These are phyloP conservation scores for Ophioninae sp. DNA, from an alignment of 2,888 invertebrate species.

Conservation along the genomic window DNA sequence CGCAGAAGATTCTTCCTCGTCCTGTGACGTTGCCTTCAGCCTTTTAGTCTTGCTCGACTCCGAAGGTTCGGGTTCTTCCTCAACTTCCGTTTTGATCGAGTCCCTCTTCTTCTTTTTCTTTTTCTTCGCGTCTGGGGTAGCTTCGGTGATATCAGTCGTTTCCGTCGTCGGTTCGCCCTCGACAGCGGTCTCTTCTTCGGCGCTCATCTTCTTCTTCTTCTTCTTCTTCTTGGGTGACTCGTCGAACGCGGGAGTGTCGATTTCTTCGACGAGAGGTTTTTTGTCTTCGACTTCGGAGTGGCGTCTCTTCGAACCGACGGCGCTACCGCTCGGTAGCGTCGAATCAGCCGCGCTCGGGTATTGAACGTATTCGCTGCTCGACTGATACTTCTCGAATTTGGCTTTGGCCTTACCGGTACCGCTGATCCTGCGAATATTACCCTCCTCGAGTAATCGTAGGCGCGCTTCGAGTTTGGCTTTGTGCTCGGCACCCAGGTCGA, in stretches of 20 bases:
- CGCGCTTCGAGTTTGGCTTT: conserved; percentile 93
- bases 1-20: background rate
- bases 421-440: conserved; percentile 90
- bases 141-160: conserved; percentile 59
- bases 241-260: conserved; percentile 53
- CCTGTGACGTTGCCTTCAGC: background rate
- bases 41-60: conserved; percentile 48
- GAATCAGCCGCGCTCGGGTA: conserved; percentile 92
- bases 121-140: conserved; percentile 32
- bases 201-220: conserved; percentile 77
- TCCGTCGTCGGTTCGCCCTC: conserved; percentile 27
- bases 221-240: conserved; percentile 61
- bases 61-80: background rate
- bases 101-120: conserved; percentile 65
- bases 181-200: conserved; percentile 75
- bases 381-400: conserved; percentile 96
- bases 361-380: conserved; percentile 88
- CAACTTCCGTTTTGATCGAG: conserved; percentile 21
- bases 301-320: conserved; percentile 82
- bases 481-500: conserved; percentile 94
- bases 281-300: conserved; percentile 82
- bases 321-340: conserved; percentile 84
- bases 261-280: conserved; percentile 78
- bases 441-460: conserved; percentile 91
- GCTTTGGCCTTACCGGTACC: conserved; percentile 94